phyloP scores from a whole-genome alignment of 1,140 invertebrate species.

The Rhizoglyphus robini region DNA sequence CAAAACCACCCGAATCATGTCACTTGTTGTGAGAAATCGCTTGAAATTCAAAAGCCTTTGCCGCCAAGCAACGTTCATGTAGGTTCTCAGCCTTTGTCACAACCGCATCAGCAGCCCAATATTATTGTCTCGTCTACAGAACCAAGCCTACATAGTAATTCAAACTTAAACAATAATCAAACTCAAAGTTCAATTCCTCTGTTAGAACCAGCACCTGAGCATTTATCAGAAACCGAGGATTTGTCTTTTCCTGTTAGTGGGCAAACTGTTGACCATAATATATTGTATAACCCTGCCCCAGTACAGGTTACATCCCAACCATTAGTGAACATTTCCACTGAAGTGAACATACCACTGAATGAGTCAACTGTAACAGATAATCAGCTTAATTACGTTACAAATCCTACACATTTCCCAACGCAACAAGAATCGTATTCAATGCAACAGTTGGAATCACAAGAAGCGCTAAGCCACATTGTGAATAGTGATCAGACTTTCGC shows the following conservation, averaged over 20 bases:
- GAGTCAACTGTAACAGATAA: no score
- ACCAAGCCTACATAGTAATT: neutral
- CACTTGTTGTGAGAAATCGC: constrained; percentile 8
- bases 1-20: neutral
- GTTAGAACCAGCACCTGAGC: neutral
- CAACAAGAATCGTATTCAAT: no score
- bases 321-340: neutral
- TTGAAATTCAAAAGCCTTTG: neutral
- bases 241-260: no score
- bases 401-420: no score
- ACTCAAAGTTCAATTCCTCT: neutral
- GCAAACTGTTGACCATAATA: neutral
- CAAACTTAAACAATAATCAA: neutral
- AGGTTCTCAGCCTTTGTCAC: no score
- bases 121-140: neutral
- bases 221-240: neutral
- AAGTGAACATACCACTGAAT: neutral
- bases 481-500: no score
- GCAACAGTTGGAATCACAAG: no score
- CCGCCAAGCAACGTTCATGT: no score
- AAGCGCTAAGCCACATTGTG: no score
- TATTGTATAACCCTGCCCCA: neutral
- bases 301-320: no score
- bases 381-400: neutral
- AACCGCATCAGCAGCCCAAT: neutral